These are phyloP conservation scores for Vesta saturnalis DNA, from an alignment of 2,888 invertebrate genomes.

Conservation along the genomic window DNA sequence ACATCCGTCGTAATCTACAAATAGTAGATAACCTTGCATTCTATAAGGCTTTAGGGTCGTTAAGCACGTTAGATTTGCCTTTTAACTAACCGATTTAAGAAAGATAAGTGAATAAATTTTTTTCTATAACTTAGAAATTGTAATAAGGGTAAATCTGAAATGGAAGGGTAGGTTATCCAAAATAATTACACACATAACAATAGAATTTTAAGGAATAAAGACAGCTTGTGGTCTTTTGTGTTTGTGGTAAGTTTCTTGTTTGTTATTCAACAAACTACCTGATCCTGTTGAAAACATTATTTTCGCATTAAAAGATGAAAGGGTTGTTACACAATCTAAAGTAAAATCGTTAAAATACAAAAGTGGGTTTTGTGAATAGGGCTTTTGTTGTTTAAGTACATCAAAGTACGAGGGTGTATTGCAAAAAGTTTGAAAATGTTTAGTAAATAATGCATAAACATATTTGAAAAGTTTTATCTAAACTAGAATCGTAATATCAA, in stretches of 20 bases:
- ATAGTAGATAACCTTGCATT: constrained; percentile 24
- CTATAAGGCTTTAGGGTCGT: constrained; percentile 16
- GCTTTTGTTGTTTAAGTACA: neutral
- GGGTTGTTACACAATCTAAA: constrained; percentile 31
- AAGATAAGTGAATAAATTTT: constrained; percentile 10
- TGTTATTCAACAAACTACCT: constrained; percentile 14
- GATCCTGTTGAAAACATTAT: constrained; percentile 21
- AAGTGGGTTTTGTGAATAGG: neutral
- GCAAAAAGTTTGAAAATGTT: too few relatives aligned
- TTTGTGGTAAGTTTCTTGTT: constrained; percentile 15
- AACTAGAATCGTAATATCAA: too few relatives aligned
- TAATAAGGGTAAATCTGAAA: too few relatives aligned
- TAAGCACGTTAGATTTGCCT: constrained; percentile 16
- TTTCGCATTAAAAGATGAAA: constrained; percentile 27
- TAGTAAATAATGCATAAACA: too few relatives aligned
- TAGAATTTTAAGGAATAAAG: constrained; percentile 10
- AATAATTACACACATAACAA: constrained; percentile 9
- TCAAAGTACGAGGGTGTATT: neutral
- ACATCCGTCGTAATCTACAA: constrained; percentile 21
- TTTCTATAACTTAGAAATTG: constrained; percentile 2
- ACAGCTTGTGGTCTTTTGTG: constrained; percentile 6
- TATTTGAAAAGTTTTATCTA: too few relatives aligned
- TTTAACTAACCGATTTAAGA: constrained; percentile 3
- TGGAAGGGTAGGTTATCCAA: neutral
- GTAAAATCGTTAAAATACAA: constrained; percentile 15